These are phyloP conservation scores for Spinus pinus DNA, from an alignment of 2,797 vertebrate species.

Conservation along the genomic window DNA sequence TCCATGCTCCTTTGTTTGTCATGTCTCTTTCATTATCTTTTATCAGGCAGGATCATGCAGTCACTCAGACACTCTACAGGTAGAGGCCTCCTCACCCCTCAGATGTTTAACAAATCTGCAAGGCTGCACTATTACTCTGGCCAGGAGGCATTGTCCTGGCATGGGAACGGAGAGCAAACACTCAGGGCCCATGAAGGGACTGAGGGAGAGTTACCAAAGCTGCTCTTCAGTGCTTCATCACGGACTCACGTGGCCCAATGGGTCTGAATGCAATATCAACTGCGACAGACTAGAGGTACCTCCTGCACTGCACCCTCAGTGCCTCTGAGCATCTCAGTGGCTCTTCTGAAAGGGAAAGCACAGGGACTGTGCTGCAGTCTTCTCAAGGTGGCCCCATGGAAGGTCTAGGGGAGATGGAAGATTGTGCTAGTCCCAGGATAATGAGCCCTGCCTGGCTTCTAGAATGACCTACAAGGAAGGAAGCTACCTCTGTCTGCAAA, in stretches of 20 bases:
- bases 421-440: background rate
- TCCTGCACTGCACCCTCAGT: too few species aligned
- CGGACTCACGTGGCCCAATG: background rate
- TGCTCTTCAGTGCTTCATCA: background rate
- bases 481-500: background rate
- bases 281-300: background rate
- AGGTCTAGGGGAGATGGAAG: background rate
- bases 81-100: background rate
- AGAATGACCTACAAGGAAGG: background rate
- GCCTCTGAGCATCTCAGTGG: background rate
- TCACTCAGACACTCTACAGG: background rate
- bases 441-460: background rate
- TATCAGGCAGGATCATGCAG: background rate
- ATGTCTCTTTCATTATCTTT: background rate
- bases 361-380: background rate
- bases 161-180: background rate
- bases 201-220: background rate
- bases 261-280: background rate
- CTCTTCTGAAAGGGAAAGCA: background rate
- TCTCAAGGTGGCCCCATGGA: background rate
- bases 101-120: background rate
- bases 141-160: background rate
- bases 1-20: background rate
- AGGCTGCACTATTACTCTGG: background rate
- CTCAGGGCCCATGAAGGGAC: background rate